These are phyloP conservation scores for Anabas testudineus DNA, from an alignment of 2,797 vertebrate species.

Conservation along the genomic window DNA sequence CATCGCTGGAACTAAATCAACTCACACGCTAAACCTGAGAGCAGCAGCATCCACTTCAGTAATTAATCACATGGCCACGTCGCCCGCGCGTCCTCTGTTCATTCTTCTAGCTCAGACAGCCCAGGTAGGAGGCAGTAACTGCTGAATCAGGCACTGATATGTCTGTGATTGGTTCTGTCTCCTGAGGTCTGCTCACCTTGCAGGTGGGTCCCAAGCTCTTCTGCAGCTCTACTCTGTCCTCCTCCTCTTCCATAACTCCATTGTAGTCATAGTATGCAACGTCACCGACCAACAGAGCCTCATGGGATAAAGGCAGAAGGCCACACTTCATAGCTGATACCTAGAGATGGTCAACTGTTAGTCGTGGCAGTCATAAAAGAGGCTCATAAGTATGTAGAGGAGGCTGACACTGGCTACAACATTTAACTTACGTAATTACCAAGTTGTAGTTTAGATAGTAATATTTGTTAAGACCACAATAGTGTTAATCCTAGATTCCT, in stretches of 20 bases:
- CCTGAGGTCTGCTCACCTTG: constrained; percentile 85
- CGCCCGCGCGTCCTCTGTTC: constrained; percentile 14
- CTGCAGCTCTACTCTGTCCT: constrained; percentile 93
- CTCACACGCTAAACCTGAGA: not conserved
- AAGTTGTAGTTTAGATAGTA: not conserved
- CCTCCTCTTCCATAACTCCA: constrained; percentile 92
- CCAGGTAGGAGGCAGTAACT: not conserved
- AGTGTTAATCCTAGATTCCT: too few relatives aligned
- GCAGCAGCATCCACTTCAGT: constrained; percentile 16
- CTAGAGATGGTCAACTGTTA: constrained; percentile 71
- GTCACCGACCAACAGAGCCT: constrained; percentile 93
- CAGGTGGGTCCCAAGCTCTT: constrained; percentile 96
- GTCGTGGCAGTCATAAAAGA: not conserved
- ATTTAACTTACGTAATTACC: not conserved
- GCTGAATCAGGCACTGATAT: constrained; percentile 4
- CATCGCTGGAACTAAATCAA: constrained; percentile 5
- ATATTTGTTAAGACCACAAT: too few relatives aligned
- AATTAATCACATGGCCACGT: constrained; percentile 28
- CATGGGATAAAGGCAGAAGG: constrained; percentile 93
- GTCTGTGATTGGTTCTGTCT: constrained; percentile 4
- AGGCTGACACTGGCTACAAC: not conserved
- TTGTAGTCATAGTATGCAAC: constrained; percentile 94
- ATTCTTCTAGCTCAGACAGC: constrained; percentile 8
- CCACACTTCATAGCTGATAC: constrained; percentile 97
- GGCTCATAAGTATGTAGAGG: not conserved